Percentiles rank a stretch among this genome's conserved stretches.
Conservation (phyloP, 2,113 vertebrate species). For the Coryphaenoides rupestris region DNA sequence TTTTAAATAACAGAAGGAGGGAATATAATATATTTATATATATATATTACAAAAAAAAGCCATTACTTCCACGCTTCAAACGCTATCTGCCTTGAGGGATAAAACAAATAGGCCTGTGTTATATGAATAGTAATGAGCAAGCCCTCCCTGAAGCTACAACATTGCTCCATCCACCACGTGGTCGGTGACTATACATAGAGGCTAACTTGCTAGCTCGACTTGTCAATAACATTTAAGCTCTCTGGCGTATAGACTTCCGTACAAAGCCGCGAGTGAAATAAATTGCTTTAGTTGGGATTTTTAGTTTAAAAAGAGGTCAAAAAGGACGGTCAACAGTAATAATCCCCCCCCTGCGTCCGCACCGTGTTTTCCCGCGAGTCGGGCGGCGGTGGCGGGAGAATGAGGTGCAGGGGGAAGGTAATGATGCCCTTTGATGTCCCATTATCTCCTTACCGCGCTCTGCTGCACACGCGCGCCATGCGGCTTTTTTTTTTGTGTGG, state of each 20-base stretch:
- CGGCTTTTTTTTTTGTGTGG: too few species aligned
- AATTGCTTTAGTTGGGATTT: neutral
- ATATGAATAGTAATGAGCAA: constrained; percentile 8
- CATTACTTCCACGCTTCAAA: constrained; percentile 7
- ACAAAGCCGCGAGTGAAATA: constrained; percentile 7
- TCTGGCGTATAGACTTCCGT: constrained; percentile 9
- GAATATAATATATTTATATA: too few species aligned
- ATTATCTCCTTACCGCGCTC: constrained; percentile 63
- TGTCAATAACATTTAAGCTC: constrained; percentile 5
- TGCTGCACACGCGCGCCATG: constrained; percentile 39
- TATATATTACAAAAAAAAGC: constrained; percentile 1
- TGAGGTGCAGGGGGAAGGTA: constrained; percentile 54
- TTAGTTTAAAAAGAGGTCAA: constrained; percentile 1
- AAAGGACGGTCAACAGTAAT: neutral
- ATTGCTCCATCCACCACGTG: constrained; percentile 18
- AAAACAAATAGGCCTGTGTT: too few species aligned
- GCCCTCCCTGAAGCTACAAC: constrained; percentile 4
- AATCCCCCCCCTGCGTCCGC: constrained; percentile 7
- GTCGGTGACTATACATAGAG: constrained; percentile 25
- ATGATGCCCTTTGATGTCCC: constrained; percentile 73
- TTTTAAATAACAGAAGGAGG: too few species aligned
- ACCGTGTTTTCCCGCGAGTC: constrained; percentile 43
- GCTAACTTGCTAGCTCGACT: constrained; percentile 10
- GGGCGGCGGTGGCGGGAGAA: constrained; percentile 21
- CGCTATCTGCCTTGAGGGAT: constrained; percentile 13